Evolutionary conservation across 2,113 vertebrate species (phyloP).

Genomic region (Zosterops japonicus): DNA sequence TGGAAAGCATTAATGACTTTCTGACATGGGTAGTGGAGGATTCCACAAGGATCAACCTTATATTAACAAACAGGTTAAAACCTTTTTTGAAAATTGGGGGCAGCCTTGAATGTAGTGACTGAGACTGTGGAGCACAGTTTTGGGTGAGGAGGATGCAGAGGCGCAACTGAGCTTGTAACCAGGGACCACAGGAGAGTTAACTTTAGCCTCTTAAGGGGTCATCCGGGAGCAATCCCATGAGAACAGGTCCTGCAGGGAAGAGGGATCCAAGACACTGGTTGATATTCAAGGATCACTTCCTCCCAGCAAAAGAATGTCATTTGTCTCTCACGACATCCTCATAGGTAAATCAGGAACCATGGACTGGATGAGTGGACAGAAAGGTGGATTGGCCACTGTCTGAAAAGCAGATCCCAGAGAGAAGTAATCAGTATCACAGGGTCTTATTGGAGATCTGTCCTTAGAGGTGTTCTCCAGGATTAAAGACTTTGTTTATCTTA

Average conservation of each 20-base stretch:
- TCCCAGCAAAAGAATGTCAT: not conserved
- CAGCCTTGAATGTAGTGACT: not conserved
- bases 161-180: not conserved
- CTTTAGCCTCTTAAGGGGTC: not conserved
- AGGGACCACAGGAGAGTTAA: not conserved
- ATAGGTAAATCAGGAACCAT: not conserved
- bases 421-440: not conserved
- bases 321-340: not conserved
- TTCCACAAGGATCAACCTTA: not conserved
- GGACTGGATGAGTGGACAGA: not conserved
- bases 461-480: not conserved
- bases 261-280: not conserved
- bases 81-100: not conserved
- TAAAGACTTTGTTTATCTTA: not conserved
- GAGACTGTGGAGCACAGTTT: not conserved
- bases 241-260: not conserved
- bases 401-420: not conserved
- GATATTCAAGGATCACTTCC: not conserved
- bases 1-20: not conserved
- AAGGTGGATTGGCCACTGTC: too few relatives aligned
- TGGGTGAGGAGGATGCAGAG: not conserved
- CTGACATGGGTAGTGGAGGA: rapidly evolving
- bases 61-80: not conserved
- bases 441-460: not conserved
- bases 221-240: not conserved